Base-by-base conservation (phyloP, 2,888 invertebrate species). In the Coleophora flavipennella region DNA sequence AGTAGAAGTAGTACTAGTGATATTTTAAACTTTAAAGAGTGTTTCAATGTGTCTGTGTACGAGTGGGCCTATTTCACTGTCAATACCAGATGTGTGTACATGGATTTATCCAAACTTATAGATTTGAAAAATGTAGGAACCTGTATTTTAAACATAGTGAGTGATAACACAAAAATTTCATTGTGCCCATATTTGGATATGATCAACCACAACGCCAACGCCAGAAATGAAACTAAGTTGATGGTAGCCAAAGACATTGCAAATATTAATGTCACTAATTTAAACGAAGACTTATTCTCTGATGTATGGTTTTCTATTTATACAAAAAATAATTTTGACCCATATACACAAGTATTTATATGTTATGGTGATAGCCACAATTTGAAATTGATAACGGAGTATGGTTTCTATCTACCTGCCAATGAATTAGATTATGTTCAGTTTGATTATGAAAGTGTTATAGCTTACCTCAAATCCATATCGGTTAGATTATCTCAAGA, bases 171-270 rank as follows among this genome's bases (percentile, higher is more conserved):
- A 20, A 86, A 86, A 48, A 86, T 91, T 73, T 95, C 95, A 4
- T 70, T 97, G 36, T 95, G 94, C 45, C 97, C 97, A 0, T 94
- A 91, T 66, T 81, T 97, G 43, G 97, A 97, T 70, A 88, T 97
- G 79, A 92, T 97, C 46, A 97, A 97, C 80, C 97, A 97, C 63
- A 90, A 91, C 40, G 85, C 87, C 44, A 60, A 73, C 40, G 89
- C 89, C 3, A 74, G 77, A 45, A 91, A 91, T 50, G 81, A 83
- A 59, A 77, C 80, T 12, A 77, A 77, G 50, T 55, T 81, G 40
- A 41, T 75, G 44, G 65, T 80, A 9, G 66, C 66, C 45, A 76
- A 59, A 40, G 57, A 69, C 45, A 53, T 73, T 41, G 62, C 69
- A 44, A 69, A 71, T 51, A 46, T 78, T 13, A 62, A 57, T 46